Base-by-base conservation (phyloP, 2,888 invertebrate genomes). In the Lacanobia wlatinum region DNA sequence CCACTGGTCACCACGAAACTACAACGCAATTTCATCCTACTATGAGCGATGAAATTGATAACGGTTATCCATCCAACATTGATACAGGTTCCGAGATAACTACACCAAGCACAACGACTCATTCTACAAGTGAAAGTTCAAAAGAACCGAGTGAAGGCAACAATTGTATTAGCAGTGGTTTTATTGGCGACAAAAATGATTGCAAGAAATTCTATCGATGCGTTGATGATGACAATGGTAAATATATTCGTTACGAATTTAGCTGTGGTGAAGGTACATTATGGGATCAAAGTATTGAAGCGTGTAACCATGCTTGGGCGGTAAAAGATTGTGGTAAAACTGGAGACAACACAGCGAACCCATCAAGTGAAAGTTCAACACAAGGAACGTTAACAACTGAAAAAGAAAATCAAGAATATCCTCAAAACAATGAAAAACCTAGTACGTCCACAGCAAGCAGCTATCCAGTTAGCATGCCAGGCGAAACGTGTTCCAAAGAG, bases 151-250 rank as follows among this genome's bases (percentile, higher is more conserved):
- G 28, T 50, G 58, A 16, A 72, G 76, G 68, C 61, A 82, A 76
- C 23, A 65, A 80, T 68, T 94, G 94, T 75, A 79, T 79, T 59
- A 71, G 66, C 50, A 97, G 96, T 90, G 97, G 97, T 43, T 98
- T 97, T 87, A 96, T 97, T 87, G 96, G 97, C 87, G 91, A 91
- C 81, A 71, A 73, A 76, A 87, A 92, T 48, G 94, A 97, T 86
- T 97, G 97, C 83, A 96, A 94, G 70, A 97, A 97, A 89, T 98
- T 97, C 90, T 97, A 97, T 84, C 94, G 97, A 80, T 97, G 97
- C 87, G 97, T 97, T 0, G 91, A 93, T 74, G 92, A 94, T 79
- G 94, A 93, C 23, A 91, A 88, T 70, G 93, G 92, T 53, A 91
- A 92, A 50, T 96, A 91, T 78, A 95, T 90, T 4, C 95, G 95